Evolutionary conservation across 2,113 vertebrate genomes (phyloP), one percentile per base, ranked within the genome.

Genomic region (Limnothrissa miodon): DNA sequence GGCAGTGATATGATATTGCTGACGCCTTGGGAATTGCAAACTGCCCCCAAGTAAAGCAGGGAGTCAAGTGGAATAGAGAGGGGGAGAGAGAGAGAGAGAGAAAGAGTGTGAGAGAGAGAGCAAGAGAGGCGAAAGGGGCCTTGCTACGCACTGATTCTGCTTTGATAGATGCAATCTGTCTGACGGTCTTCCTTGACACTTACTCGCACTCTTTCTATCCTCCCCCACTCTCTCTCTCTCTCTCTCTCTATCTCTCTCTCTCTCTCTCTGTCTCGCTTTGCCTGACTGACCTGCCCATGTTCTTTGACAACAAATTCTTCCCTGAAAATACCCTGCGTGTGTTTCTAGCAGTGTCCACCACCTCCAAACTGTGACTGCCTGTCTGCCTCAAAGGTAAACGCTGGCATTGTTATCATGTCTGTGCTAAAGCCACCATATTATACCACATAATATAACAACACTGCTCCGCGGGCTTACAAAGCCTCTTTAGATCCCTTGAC

Each of bases 21-120:
- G 89, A 90, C 89, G 89, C 88, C 88, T 86, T 45, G 83, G 88
- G 90, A 87, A 90, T 89, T 87, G 89, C 80, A 88, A 46, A 86
- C 86, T 84, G 81, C 83, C 78, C 84, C 78, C 84, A 82, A 78
- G 88, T 81, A 87, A 85, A 87, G 78, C 66, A 74, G 78, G n/a
- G 1, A 44, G 78, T 39, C 66, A 74, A 62, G 66, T 74, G 33
- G 66, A 74, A 33, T 33, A 36, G 66, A 74, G 66, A 17, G 66
- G 5, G 25, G 13, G 66, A 39, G 25, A 36, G 66, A 74, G 9
- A 70, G 62, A 70, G 29, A 74, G 66, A 74, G 66, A 2, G 66
- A 74, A 11, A 39, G 66, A 74, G 29, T 17, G 1, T 36, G 66
- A 19, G 25, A 70, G 29, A 70, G 33, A 70, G 81, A 45, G 81